A percentile compares a stretch with the other conserved stretches of the same genome.
Conservation (phyloP, 2,888 invertebrate species). For the Acrobasis consociella region DNA sequence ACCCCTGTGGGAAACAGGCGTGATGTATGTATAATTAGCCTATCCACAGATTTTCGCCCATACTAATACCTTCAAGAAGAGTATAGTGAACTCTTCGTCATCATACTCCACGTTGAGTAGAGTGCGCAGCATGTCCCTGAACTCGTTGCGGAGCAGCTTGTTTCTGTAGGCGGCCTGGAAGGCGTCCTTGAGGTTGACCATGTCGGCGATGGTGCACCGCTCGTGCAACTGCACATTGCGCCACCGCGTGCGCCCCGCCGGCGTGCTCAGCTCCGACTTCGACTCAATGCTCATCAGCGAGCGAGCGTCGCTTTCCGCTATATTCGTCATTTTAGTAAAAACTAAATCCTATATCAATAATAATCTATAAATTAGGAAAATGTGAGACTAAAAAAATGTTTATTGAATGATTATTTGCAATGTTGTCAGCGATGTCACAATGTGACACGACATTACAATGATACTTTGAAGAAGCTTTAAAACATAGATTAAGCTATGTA, state of each 20-base stretch:
- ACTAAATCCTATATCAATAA: not conserved
- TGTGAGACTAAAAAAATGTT: not conserved
- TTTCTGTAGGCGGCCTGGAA: slow-evolving; percentile 69
- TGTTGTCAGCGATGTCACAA: too few species aligned
- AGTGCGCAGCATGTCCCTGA: slow-evolving; percentile 64
- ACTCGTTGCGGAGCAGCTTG: slow-evolving; percentile 64
- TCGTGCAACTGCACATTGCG: slow-evolving; percentile 67
- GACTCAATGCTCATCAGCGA: slow-evolving; percentile 59
- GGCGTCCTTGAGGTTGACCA: slow-evolving; percentile 69
- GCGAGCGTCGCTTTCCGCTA: slow-evolving; percentile 53
- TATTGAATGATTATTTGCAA: too few species aligned
- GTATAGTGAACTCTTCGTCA: slow-evolving; percentile 82
- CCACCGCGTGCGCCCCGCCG: slow-evolving; percentile 44
- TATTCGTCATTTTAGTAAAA: not conserved
- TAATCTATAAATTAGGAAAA: not conserved
- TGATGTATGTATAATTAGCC: too few species aligned
- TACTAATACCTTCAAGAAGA: slow-evolving; percentile 83
- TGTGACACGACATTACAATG: too few species aligned
- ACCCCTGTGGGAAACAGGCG: too few species aligned
- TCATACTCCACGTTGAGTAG: slow-evolving; percentile 75
- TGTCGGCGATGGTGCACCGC: slow-evolving; percentile 65
- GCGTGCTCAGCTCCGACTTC: slow-evolving; percentile 62
- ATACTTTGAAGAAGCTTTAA: too few species aligned
- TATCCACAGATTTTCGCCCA: too few species aligned
- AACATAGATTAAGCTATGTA: too few species aligned